Percentiles rank a stretch among this genome's conserved stretches.
phyloP scores from a whole-genome alignment of 2,113 vertebrate genomes.

The Clarias magur region DNA sequence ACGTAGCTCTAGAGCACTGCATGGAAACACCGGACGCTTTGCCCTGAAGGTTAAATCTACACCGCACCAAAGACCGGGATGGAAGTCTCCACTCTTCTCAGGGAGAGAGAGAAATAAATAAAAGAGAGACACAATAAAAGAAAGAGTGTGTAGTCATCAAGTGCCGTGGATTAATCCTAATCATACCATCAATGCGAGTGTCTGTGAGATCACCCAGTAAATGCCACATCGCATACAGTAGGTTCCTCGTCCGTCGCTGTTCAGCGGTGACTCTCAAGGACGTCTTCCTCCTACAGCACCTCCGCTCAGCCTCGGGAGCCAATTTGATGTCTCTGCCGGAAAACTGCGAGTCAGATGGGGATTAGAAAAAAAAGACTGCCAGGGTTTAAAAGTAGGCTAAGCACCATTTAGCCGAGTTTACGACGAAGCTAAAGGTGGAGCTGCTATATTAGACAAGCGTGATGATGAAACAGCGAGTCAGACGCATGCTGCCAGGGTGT shows the following conservation, averaged over 20 bases:
- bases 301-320: background rate
- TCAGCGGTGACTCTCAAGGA: background rate
- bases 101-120: conserved; percentile 54
- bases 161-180: background rate
- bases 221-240: background rate
- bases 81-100: conserved; percentile 35
- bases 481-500: background rate
- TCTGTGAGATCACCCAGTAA: background rate
- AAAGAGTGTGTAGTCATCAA: background rate
- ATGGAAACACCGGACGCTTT: conserved; percentile 62
- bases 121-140: background rate
- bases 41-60: conserved; percentile 67
- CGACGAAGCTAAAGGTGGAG: background rate
- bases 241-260: background rate
- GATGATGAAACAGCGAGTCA: background rate
- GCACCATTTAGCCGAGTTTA: background rate
- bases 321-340: background rate
- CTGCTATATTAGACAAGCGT: background rate
- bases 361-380: background rate
- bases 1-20: conserved; percentile 57
- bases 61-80: conserved; percentile 60
- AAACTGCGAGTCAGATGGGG: background rate
- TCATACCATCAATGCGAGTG: too few relatives aligned
- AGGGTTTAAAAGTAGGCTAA: background rate
- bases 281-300: background rate